Evolutionary conservation across 2,888 invertebrate genomes (phyloP).

Genomic region (Cetonia aurata): DNA sequence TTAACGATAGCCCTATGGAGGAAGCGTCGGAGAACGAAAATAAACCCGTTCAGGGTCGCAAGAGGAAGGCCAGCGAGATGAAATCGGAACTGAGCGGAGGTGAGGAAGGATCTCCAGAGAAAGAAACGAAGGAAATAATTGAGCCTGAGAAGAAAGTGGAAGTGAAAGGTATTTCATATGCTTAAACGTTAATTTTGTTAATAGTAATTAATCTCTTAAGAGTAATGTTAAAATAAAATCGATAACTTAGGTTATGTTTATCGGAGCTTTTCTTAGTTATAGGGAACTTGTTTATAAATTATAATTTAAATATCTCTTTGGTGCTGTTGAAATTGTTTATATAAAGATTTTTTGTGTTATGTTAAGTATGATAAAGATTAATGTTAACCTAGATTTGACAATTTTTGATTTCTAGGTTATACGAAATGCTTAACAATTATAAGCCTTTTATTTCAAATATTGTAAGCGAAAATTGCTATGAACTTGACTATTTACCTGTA

Average conservation of each 20-base stretch:
- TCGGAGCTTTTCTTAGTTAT: slow-evolving; percentile 7
- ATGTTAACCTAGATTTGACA: neutral
- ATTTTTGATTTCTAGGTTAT: slow-evolving; percentile 15
- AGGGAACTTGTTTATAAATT: neutral
- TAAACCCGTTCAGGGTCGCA: slow-evolving; percentile 48
- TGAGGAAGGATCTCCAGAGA: slow-evolving; percentile 50
- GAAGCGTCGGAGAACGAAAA: slow-evolving; percentile 25
- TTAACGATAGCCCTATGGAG: slow-evolving; percentile 34
- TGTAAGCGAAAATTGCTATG: too few relatives aligned
- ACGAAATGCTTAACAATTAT: too few relatives aligned
- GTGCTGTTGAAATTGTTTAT: slow-evolving; percentile 2
- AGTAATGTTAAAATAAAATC: slow-evolving; percentile 2
- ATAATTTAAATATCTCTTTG: neutral
- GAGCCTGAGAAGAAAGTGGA: slow-evolving; percentile 41
- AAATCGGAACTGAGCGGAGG: slow-evolving; percentile 50
- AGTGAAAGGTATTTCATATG: slow-evolving; percentile 34
- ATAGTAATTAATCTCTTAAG: neutral
- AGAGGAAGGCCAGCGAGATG: slow-evolving; percentile 54
- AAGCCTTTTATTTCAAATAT: too few relatives aligned
- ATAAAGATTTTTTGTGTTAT: neutral
- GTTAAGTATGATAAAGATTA: neutral
- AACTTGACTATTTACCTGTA: too few relatives aligned
- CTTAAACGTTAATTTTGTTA: neutral
- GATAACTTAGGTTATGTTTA: slow-evolving; percentile 21
- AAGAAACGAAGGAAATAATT: slow-evolving; percentile 41